phyloP scores from a whole-genome alignment of 2,113 vertebrate genomes.

The Upupa epops region DNA sequence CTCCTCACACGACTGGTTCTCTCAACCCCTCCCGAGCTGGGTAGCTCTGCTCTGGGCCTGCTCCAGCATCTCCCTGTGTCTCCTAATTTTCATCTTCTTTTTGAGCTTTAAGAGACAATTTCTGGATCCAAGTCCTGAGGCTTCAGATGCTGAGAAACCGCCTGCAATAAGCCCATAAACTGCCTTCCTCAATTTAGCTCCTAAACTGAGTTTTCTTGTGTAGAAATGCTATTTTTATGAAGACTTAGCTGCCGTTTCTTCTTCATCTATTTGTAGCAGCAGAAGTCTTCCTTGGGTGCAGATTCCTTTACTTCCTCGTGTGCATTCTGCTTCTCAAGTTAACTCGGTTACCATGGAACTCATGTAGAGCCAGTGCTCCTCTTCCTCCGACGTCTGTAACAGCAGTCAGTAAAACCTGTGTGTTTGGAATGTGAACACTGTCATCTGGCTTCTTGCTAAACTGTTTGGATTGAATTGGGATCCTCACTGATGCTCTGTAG shows the following conservation, averaged over 20 bases:
- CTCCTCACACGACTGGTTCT: too few species aligned
- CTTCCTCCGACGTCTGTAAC: neutral
- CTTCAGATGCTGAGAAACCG: neutral
- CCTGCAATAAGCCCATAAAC: neutral
- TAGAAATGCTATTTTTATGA: neutral
- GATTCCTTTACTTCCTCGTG: neutral
- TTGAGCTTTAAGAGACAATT: neutral
- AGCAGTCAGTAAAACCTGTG: neutral
- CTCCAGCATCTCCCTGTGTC: too few species aligned
- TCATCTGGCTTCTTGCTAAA: neutral
- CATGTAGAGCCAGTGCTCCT: neutral
- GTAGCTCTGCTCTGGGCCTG: too few species aligned
- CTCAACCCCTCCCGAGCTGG: too few species aligned
- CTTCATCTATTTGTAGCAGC: neutral
- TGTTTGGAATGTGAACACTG: neutral
- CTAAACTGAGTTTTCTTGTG: neutral
- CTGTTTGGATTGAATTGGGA: neutral
- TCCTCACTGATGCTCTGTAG: neutral
- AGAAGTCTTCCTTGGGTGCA: neutral
- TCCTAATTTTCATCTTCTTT: neutral
- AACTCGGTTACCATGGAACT: neutral
- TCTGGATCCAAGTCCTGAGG: neutral
- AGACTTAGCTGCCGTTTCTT: neutral
- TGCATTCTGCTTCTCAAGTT: neutral
- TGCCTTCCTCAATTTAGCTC: neutral